Evolutionary conservation across 2,888 invertebrate species (phyloP), one percentile per base, ranked within the genome.

Genomic region (Agrotis exclamationis): DNA sequence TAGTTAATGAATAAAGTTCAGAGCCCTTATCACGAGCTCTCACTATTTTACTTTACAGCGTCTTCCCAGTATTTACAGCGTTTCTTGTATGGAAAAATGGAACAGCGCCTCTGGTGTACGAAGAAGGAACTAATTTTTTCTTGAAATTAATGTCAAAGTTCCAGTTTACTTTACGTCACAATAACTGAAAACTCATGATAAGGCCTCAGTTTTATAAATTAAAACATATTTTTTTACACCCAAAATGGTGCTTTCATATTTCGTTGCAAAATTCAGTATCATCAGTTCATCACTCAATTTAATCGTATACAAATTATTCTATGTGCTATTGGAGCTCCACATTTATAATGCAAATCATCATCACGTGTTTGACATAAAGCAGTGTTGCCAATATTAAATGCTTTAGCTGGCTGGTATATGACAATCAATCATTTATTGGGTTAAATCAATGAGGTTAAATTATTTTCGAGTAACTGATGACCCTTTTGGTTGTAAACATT

Each of bases 271-370:
- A 83, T 78, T 81, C 72, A 76, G 79, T 83, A 79, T 73, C 76
- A 79, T 78, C 74, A 83, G 78, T 80, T 73, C 76, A 79, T 78
- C 74, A 83, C 80, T 80, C 71, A 83, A 76, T 81, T 72, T 72
- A 62, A 71, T 57, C 33, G 60, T 70, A 45, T 59, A 76, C 79
- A 80, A 75, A 74, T 70, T 81, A 57, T 70, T 72, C 51, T 70
- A 63, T 64, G 50, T 70, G 63, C 70, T 78, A 75, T 74, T 77
- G 72, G 74, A 82, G 69, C 73, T 76, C 71, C 59, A 56, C 71
- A 82, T 76, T 77, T 70, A 84, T 84, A 79, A 85, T 80, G 79
- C 79, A 74, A 80, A 79, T 78, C 76, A 81, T 80, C 82, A 83
- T 75, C 76, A 70, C 71, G 74, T 69, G 70, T 78, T 80, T 70